Conservation (phyloP, 2,113 vertebrate species). For the Picathartes gymnocephalus region DNA sequence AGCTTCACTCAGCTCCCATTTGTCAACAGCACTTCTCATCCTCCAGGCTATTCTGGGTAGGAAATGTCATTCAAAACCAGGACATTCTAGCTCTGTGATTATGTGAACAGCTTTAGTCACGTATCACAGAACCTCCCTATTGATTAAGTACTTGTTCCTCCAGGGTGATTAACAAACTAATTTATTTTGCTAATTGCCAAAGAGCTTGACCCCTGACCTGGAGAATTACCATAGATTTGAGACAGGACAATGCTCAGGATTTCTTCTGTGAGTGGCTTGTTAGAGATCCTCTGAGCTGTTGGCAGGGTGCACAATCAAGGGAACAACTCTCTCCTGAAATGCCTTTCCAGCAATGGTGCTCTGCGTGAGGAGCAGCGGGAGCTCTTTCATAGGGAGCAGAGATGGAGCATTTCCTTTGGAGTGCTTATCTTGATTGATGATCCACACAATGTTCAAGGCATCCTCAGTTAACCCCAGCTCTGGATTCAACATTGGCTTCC, state of each 20-base stretch:
- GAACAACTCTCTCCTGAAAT: not conserved
- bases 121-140: not conserved
- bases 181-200: conserved; percentile 2
- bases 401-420: not conserved
- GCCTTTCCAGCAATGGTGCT: not conserved
- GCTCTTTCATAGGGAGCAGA: not conserved
- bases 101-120: not conserved
- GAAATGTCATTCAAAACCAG: conserved; percentile 26
- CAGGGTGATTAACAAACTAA: not conserved
- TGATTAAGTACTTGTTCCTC: conserved; percentile 15
- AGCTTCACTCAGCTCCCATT: not conserved
- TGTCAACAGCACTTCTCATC: conserved; percentile 27
- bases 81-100: not conserved
- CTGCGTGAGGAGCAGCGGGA: not conserved
- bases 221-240: not conserved
- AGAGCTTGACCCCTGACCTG: not conserved
- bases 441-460: not conserved
- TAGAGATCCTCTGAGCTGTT: not conserved
- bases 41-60: conserved; percentile 21
- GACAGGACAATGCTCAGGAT: not conserved
- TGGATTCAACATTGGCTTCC: not conserved
- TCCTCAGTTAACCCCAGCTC: conserved; percentile 15
- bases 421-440: conserved; percentile 14
- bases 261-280: not conserved
- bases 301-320: conserved; percentile 7